Evolutionary conservation across 2,888 invertebrate genomes (phyloP), one percentile per base, ranked within the genome.

Genomic region (Drosophila helvetica): DNA sequence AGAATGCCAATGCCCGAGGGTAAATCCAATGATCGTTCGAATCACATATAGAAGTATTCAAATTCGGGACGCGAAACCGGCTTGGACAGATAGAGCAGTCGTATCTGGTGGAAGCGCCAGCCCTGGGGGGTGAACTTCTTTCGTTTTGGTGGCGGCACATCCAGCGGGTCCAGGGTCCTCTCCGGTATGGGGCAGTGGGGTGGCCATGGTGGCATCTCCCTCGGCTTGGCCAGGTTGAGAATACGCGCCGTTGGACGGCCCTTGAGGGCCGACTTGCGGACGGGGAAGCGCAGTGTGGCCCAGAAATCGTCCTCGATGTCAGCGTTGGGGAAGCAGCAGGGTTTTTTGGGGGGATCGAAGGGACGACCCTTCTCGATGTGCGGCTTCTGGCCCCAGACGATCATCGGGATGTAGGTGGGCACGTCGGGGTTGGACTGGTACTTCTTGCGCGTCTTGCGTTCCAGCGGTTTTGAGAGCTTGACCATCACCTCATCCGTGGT

Each of bases 111-210:
- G n/a, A 88, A 73, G 2, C 65, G 62, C 91, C 91, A 92, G 33
- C 89, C 89, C 0, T 69, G 68, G 10, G 69, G 53, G 3, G 82
- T 88, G 70, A 92, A 91, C 64, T 89, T 88, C 42, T 74, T 79
- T 0, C 91, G 79, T 15, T 66, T 70, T 1, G 78, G 78, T 9
- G 83, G 76, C n/a, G 75, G 71, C 10, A 27, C 56, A 5, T 71
- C 67, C 46, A 79, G 27, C 0, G 56, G 45, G 1, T 18, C 51
- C 15, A 48, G 22, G n/a, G 52, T 3, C 12, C 48, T 55, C 0
- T 48, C 48, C 3, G 91, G 91, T 42, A 90, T 79, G 3, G 80
- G 75, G 65, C 91, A 91, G 57, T 91, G 92, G 0, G 89, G 85
- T 3, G 77, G 79, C 19, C 62, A 61, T 1, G 85, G 90, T 3